A percentile compares a stretch with the other conserved stretches of the same genome.
phyloP scores from a whole-genome alignment of 1,140 invertebrate species.

The Steinernema khuongi region DNA sequence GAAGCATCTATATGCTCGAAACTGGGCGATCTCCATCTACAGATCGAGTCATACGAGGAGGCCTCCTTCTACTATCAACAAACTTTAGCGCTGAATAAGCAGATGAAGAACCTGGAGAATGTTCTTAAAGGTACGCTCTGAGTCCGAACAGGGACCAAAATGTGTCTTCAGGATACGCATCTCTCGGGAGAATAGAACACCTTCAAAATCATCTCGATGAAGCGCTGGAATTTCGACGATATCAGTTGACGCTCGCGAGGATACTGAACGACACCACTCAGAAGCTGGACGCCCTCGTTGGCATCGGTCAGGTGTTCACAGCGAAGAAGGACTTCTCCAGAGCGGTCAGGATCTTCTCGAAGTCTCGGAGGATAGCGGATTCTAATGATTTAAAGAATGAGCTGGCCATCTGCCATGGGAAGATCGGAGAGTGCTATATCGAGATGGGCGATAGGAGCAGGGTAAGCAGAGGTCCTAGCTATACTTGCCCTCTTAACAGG shows the following conservation, averaged over 20 bases:
- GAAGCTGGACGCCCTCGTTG: neutral
- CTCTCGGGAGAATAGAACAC: neutral
- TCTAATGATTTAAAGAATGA: neutral
- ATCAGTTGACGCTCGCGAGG: neutral
- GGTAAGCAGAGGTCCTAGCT: no score
- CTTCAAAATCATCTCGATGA: neutral
- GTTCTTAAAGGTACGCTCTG: neutral
- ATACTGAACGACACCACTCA: neutral
- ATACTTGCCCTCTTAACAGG: neutral
- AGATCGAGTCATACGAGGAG: neutral
- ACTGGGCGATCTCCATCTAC: neutral
- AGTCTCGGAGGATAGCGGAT: neutral
- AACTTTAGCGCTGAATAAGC: neutral
- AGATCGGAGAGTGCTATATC: neutral
- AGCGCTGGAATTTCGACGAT: slow-evolving; percentile 1
- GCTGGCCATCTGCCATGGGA: neutral
- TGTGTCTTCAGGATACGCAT: neutral
- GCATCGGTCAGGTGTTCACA: neutral
- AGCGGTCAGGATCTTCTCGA: slow-evolving; percentile 1
- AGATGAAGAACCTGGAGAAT: neutral
- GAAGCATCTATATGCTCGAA: neutral
- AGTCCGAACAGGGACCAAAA: neutral
- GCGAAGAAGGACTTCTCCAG: neutral
- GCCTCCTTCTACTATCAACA: neutral
- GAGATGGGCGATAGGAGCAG: neutral